Conservation (phyloP, 35 echinoderm and acorn worm genomes). For the Heliocidaris tuberculata region DNA sequence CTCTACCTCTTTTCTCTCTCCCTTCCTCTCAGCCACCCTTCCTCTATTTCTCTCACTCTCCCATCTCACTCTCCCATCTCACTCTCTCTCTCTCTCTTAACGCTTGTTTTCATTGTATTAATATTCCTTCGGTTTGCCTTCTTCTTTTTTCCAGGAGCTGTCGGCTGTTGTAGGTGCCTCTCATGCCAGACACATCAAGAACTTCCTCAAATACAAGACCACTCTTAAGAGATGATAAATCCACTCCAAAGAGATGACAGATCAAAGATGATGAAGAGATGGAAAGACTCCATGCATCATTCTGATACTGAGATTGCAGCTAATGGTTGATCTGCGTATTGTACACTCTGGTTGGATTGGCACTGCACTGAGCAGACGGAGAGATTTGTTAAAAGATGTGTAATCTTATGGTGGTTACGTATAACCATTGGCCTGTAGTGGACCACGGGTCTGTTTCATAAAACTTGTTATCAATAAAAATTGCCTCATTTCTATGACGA, state of each 20-base stretch:
- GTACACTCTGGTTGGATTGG: background rate
- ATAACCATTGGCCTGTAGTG: background rate
- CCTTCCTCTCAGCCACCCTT: too few relatives aligned
- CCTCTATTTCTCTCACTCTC: too few relatives aligned
- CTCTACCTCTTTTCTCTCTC: too few relatives aligned
- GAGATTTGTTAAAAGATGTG: background rate
- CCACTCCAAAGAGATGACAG: background rate
- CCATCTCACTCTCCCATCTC: too few relatives aligned
- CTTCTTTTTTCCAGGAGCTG: slow-evolving; percentile 69
- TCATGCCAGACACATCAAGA: slow-evolving; percentile 67
- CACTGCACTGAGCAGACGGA: background rate
- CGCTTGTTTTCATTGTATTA: slow-evolving; percentile 5
- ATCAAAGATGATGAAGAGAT: background rate
- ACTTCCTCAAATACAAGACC: slow-evolving; percentile 67
- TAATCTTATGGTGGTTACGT: background rate
- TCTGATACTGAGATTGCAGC: too few relatives aligned
- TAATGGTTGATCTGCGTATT: too few relatives aligned
- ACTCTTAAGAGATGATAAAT: slow-evolving; percentile 25
- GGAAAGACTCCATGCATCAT: too few relatives aligned
- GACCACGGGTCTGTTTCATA: too few relatives aligned
- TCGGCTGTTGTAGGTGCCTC: slow-evolving; percentile 73
- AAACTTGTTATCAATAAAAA: too few relatives aligned
- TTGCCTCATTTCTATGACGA: too few relatives aligned
- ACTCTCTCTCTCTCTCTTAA: too few relatives aligned
- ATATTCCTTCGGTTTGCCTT: background rate